These are phyloP conservation scores for Eulemur albifrons DNA, from an alignment of 2,797 vertebrate species.

Conservation along the genomic window DNA sequence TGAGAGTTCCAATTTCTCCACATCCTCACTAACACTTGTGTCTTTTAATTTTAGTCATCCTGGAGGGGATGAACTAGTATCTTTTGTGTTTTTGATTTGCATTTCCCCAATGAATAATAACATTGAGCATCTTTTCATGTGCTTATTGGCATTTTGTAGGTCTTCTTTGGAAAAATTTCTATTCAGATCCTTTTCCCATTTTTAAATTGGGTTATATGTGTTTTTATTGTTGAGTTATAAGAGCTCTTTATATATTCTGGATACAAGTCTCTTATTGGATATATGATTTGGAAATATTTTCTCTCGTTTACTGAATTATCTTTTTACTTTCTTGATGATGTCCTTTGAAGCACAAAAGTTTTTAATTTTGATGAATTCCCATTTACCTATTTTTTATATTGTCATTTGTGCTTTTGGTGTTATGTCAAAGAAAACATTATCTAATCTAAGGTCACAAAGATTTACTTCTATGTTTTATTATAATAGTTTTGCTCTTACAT, in stretches of 20 bases:
- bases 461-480: background rate
- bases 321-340: slow-evolving; percentile 22
- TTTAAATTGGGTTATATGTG: background rate
- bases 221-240: slow-evolving; percentile 1
- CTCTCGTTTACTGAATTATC: background rate
- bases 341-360: background rate
- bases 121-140: background rate
- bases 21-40: background rate
- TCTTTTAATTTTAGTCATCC: background rate
- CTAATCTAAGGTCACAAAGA: background rate
- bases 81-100: background rate
- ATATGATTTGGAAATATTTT: background rate
- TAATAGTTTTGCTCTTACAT: background rate
- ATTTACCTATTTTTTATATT: background rate
- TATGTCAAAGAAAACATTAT: background rate
- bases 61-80: background rate
- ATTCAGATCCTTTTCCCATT: background rate
- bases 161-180: background rate
- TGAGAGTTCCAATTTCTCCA: background rate
- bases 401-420: background rate
- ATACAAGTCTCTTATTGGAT: background rate
- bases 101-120: background rate
- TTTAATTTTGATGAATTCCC: background rate
- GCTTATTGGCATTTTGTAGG: background rate
- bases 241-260: background rate